Evolutionary conservation across 2,888 invertebrate species (phyloP).

Genomic region (Sphecodes monilicornis): DNA sequence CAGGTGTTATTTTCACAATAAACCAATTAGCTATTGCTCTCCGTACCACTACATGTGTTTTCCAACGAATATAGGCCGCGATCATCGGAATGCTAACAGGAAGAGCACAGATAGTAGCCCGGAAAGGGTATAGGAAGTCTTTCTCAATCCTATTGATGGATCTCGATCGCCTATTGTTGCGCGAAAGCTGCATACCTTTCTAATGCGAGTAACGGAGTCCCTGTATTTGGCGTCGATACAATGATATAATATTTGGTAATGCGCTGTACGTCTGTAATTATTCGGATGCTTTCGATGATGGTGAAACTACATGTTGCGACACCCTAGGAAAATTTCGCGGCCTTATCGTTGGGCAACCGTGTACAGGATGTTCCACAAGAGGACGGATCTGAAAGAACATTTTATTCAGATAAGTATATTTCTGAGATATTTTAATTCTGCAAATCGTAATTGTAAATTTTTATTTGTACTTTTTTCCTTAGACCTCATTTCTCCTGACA

Average conservation of each 20-base stretch:
- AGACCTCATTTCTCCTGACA: no score
- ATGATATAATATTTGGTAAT: slow-evolving; percentile 72
- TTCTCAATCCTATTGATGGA: slow-evolving; percentile 14
- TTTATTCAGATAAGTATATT: background rate
- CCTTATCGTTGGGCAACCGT: slow-evolving; percentile 71
- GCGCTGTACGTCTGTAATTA: slow-evolving; percentile 57
- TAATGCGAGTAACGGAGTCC: slow-evolving; percentile 3
- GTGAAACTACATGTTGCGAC: slow-evolving; percentile 77
- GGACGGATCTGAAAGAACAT: background rate
- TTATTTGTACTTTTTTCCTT: background rate
- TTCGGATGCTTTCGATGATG: slow-evolving; percentile 73
- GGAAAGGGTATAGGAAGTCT: background rate
- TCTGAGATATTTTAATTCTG: background rate
- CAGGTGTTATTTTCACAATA: background rate
- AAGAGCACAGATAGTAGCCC: background rate
- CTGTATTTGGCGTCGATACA: slow-evolving; percentile 43
- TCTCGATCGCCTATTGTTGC: slow-evolving; percentile 25
- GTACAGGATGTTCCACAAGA: slow-evolving; percentile 19
- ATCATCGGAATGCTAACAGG: background rate
- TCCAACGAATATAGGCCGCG: background rate
- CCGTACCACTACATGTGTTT: background rate
- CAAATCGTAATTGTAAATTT: background rate
- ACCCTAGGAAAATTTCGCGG: slow-evolving; percentile 75
- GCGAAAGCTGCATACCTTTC: slow-evolving; percentile 45
- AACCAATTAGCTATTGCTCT: background rate